Evolutionary conservation across 2,113 vertebrate genomes (phyloP).

Genomic region (Paratilapia polleni): DNA sequence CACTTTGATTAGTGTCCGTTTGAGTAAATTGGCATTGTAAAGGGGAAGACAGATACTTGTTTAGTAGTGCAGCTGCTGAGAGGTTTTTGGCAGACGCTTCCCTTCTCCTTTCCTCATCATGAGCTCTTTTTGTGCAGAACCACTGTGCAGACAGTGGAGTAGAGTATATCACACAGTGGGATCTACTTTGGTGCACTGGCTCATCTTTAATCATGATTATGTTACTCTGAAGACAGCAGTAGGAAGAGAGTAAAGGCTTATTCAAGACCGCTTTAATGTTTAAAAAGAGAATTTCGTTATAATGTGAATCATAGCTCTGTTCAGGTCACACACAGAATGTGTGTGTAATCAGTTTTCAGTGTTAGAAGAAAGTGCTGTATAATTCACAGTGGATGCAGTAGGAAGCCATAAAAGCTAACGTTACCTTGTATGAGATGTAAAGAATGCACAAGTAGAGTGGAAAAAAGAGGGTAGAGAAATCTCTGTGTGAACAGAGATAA

Average conservation of each 20-base stretch:
- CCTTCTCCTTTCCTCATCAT: slow-evolving; percentile 11
- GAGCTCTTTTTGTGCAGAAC: slow-evolving; percentile 37
- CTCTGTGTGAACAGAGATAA: not conserved
- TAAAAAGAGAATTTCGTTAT: not conserved
- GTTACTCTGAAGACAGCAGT: slow-evolving; percentile 10
- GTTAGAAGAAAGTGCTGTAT: not conserved
- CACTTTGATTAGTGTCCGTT: slow-evolving; percentile 49
- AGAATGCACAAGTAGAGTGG: not conserved
- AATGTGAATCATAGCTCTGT: slow-evolving; percentile 8
- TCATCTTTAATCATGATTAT: slow-evolving; percentile 52
- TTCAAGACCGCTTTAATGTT: slow-evolving; percentile 5
- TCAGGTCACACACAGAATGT: not conserved
- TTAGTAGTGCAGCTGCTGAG: slow-evolving; percentile 48
- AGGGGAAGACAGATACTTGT: slow-evolving; percentile 48
- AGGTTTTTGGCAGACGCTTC: slow-evolving; percentile 34
- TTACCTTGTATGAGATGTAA: slow-evolving; percentile 17
- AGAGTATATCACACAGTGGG: slow-evolving; percentile 24
- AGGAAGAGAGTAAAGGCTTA: not conserved
- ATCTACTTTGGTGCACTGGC: slow-evolving; percentile 7
- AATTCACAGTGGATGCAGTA: not conserved
- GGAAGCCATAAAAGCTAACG: not conserved
- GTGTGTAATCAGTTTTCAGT: slow-evolving; percentile 23
- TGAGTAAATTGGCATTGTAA: slow-evolving; percentile 22
- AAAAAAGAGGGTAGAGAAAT: not conserved
- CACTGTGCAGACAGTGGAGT: slow-evolving; percentile 4